Percentiles rank a stretch among this genome's conserved stretches.
phyloP scores from a whole-genome alignment of 2,113 vertebrate genomes.

The Suricata suricatta region DNA sequence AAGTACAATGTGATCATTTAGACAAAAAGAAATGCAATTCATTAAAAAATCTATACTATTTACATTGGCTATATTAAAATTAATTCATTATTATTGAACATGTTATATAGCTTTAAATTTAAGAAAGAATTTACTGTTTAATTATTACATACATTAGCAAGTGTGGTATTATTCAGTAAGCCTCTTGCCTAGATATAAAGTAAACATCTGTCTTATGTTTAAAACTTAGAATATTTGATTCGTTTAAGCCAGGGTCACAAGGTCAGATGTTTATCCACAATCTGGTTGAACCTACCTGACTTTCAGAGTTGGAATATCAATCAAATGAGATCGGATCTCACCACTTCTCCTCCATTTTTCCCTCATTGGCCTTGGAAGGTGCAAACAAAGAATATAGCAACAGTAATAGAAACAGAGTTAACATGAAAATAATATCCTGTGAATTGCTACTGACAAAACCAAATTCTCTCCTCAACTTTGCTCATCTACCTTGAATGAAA shows the following conservation, averaged over 20 bases:
- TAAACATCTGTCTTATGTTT: slow-evolving; percentile 21
- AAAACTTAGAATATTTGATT: not conserved
- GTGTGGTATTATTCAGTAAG: not conserved
- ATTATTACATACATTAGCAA: slow-evolving; percentile 28
- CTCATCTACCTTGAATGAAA: not conserved
- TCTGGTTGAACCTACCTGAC: not conserved
- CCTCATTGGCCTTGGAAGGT: not conserved
- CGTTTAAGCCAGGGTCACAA: not conserved
- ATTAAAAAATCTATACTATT: not conserved
- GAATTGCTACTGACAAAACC: not conserved
- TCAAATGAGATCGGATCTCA: not conserved
- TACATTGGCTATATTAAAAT: not conserved
- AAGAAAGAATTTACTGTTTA: not conserved
- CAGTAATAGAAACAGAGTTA: not conserved
- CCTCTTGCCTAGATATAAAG: not conserved
- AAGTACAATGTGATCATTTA: not conserved
- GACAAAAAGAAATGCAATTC: not conserved
- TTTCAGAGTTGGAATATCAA: not conserved
- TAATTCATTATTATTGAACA: not conserved
- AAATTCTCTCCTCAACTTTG: not conserved
- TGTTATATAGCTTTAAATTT: not conserved
- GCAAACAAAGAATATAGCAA: not conserved
- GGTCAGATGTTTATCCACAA: not conserved
- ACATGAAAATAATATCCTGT: not conserved
- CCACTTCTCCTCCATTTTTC: not conserved